Base-by-base conservation (phyloP, 2,113 vertebrate genomes). In the Lampris megalopsis region DNA sequence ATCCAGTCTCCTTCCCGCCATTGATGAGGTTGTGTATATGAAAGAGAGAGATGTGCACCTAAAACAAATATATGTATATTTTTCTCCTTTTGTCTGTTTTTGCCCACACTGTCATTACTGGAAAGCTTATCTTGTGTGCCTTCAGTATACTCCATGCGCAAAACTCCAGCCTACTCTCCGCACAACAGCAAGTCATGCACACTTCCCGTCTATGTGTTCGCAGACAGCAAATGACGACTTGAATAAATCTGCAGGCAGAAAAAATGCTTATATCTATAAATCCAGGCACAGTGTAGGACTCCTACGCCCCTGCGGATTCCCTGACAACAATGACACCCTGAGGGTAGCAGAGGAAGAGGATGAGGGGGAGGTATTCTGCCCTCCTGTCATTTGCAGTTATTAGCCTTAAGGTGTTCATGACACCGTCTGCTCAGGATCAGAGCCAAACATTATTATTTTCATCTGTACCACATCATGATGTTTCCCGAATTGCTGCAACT, bases 61-160 rank as follows among this genome's bases (percentile, higher is more conserved):
- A 49, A 48, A 48, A 6, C 47, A 6, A 48, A 48, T 4, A 48
- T 4, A 48, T 48, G 9, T 9, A 6, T 48, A 48, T 9, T 71
- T 79, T 66, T 54, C 10, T 58, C 70, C 81, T 70, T 86, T 76
- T 37, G 37, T 83, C 57, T 66, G 54, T 63, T 68, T 70, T 60
- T 78, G 79, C 77, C 73, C 54, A 65, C 40, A 50, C 73, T 77
- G 82, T 90, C 85, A 88, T 79, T 79, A 75, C 81, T 62, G 69
- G 59, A 75, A 69, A 63, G 57, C 64, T 83, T 82, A 84, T 68
- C 87, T 81, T 75, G 63, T 64, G 50, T 72, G 50, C 63, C 50
- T 71, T 64, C 63, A 71, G 76, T 75, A 71, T 58, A 5, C 73
- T 66, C 45, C 67, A 41, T n/a, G 77, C 53, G 78, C 45, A 77